Base-by-base conservation (phyloP, 1,140 invertebrate species). In the Chrysopa pallens region DNA sequence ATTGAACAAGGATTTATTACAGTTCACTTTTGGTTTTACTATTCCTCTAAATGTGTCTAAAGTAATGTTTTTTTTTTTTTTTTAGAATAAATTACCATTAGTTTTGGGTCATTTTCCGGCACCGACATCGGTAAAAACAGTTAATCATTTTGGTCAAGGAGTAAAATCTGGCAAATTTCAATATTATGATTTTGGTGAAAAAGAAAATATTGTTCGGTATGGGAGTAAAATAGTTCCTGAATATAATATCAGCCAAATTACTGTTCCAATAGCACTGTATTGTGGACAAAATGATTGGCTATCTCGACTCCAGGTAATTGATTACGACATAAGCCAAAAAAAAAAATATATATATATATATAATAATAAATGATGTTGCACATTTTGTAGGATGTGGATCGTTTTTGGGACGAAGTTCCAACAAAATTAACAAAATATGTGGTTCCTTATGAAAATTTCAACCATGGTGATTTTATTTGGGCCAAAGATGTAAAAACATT, bases 171-270 rank as follows among this genome's bases (percentile, higher is more conserved):
- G 67, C 23, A 51, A 53, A 44, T 69, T 69, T 45, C 42, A 54
- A 38, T 55, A 59, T 9, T 76, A 61, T 42, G 69, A 76, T 48
- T 73, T 65, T 46, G 72, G 71, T 4, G 5, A 4, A 2, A 14
- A 47, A 4, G 51, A 50, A 44, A 67, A 68, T 49, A 31, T 48
- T 6, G 8, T 51, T 40, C 44, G 53, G 36, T 68, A 68, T 41
- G 65, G 67, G 6, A 54, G 52, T 40, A 42, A 49, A 0, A 47
- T 51, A 23, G 73, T 75, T 14, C 72, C 73, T 8, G 42, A 54
- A 8, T 78, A 77, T 44, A 44, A 69, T 50, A 39, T 73, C 8
- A 48, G 54, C 1, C 61, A 61, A 29, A 60, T 76, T 12, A 52
- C 52, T 8, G 56, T 67, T 1, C 73, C 75, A 1, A 54, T 53